These are phyloP conservation scores for Apocrypta bakeri DNA, from an alignment of 1,140 invertebrate genomes.

Conservation along the genomic window DNA sequence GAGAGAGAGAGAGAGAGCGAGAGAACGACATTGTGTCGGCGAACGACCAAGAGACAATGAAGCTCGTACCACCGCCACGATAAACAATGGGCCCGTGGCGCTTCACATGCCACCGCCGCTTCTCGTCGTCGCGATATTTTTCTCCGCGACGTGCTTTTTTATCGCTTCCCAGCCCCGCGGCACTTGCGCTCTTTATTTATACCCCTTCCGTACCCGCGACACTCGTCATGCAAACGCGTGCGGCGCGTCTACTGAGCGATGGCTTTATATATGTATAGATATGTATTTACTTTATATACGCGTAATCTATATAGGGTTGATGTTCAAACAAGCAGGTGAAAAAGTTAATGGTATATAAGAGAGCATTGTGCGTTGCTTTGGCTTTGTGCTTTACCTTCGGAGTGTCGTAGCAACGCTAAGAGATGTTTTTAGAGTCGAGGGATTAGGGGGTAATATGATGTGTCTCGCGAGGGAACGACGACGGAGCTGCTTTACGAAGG, in stretches of 20 bases:
- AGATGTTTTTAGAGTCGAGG: not conserved
- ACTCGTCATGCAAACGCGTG: constrained; percentile 16
- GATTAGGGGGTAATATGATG: not conserved
- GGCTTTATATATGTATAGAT: not conserved
- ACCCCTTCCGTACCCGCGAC: not conserved
- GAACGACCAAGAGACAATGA: constrained; percentile 3
- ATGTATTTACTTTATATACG: not conserved
- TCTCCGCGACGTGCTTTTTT: constrained; percentile 7
- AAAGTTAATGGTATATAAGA: constrained; percentile 42
- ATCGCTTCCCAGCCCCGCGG: not conserved
- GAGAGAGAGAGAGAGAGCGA: not conserved
- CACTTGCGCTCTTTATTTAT: constrained; percentile 33
- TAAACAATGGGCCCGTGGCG: constrained; percentile 29
- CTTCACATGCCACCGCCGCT: constrained; percentile 1
- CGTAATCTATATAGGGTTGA: too few relatives aligned
- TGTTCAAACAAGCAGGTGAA: not conserved
- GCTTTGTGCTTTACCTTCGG: not conserved
- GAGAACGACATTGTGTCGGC: not conserved
- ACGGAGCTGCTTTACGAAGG: not conserved
- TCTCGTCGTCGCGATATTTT: constrained; percentile 26
- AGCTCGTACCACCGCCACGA: not conserved
- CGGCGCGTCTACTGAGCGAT: constrained; percentile 5
- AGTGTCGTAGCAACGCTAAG: not conserved
- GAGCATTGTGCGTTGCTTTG: not conserved
- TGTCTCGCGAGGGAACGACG: not conserved